phyloP scores from a whole-genome alignment of 2,113 vertebrate species.

The Pardalotus punctatus region DNA sequence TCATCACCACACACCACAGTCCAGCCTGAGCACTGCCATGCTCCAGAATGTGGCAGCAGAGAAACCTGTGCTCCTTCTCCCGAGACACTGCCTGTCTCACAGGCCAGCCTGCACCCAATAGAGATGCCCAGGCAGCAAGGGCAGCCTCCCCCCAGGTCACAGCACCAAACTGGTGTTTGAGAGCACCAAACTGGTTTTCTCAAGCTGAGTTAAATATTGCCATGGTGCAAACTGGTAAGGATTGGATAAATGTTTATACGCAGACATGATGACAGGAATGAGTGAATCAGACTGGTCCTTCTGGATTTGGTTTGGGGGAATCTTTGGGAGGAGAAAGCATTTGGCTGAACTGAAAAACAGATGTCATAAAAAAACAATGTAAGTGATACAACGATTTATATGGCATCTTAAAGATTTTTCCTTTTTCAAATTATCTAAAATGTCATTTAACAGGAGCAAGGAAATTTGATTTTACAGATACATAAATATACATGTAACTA shows the following conservation, averaged over 20 bases:
- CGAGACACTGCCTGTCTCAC: accelerated
- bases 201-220: neutral
- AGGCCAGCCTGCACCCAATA: accelerated
- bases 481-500: neutral
- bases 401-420: neutral
- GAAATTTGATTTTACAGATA: conserved; percentile 8
- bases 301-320: neutral
- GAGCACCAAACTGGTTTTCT: neutral
- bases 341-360: neutral
- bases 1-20: no score
- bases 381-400: neutral
- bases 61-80: neutral
- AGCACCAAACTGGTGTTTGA: neutral
- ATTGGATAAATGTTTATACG: neutral
- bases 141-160: neutral
- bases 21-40: neutral
- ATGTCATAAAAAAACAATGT: neutral
- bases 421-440: neutral
- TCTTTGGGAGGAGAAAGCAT: neutral
- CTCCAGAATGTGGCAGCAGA: accelerated
- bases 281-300: neutral
- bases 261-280: neutral
- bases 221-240: neutral
- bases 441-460: neutral
- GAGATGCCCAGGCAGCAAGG: neutral